These are phyloP conservation scores for Dermochelys coriacea DNA, from an alignment of 2,797 vertebrate genomes.

Conservation along the genomic window DNA sequence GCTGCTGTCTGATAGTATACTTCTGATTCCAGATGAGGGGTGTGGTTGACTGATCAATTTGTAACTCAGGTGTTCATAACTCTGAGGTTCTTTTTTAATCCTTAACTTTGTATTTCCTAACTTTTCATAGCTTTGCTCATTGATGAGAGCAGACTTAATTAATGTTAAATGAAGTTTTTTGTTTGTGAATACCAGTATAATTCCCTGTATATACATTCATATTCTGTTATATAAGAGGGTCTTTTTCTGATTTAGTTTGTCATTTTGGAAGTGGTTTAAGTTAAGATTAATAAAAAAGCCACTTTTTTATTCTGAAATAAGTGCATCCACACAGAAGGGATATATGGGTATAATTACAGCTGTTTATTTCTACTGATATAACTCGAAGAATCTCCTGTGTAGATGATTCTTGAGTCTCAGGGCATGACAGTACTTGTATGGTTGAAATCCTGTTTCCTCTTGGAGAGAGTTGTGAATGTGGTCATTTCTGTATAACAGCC, in stretches of 20 bases:
- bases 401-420: not conserved
- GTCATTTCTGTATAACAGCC: not conserved
- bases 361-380: not conserved
- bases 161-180: no score
- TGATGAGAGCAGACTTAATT: no score
- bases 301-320: not conserved
- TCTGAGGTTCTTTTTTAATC: no score
- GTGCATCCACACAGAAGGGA: accelerated
- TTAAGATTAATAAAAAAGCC: not conserved
- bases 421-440: not conserved
- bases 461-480: not conserved
- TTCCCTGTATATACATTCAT: not conserved
- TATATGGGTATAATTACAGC: not conserved
- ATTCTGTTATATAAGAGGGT: not conserved
- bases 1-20: no score
- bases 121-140: no score
- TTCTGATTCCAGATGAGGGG: no score
- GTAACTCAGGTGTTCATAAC: no score
- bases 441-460: not conserved
- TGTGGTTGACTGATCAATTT: no score
- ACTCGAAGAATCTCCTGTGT: not conserved
- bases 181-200: not conserved
- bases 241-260: not conserved
- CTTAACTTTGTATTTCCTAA: no score
- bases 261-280: not conserved